Base-by-base conservation (phyloP, 1,140 invertebrate genomes). In the Pteromalus puparum region DNA sequence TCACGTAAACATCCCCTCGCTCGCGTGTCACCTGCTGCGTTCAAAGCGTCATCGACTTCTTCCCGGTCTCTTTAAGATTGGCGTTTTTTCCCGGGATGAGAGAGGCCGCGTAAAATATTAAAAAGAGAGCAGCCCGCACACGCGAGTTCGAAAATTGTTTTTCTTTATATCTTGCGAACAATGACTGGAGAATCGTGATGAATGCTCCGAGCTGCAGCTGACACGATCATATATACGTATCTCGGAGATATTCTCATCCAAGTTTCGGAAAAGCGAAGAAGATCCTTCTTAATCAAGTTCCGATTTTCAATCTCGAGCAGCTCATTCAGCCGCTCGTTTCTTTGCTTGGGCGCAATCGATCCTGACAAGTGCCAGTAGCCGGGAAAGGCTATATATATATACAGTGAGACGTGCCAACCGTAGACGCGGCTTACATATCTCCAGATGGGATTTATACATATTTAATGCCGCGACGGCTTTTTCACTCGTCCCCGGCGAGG, bases 281-380 rank as follows among this genome's bases (percentile, higher is more conserved):
- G 18, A 38, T 74, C 72, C 21, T 61, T 61, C 72, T 74, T 42
- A 74, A 74, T 30, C 72, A 18, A 38, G 72, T 74, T 74, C 9
- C 34, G 72, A 61, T 74, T 74, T 74, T 74, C 72, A 74, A 42
- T 74, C 72, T n/a, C 72, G 18, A 42, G 26, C 34, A 1, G 53
- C 34, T 74, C 72, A 9, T 30, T 42, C 34, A 61, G 53, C 0
- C 30, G 5, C 28, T 28, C 72, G 28, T 21, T 42, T 42, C 72
- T n/a, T 61, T 24, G 15, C 26, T 38, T 2, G 30, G 18, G 72
- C 28, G 28, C 28, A 38, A 74, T 74, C 72, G 72, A 74, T 74
- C 28, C 34, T 30, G 72, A 74, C 72, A 74, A 34, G 13, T 30
- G 4, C 13, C 72, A 4, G 18, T 12, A 10, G 18, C 28, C 1